Evolutionary conservation across 2,888 invertebrate species (phyloP).

Genomic region (Villa cingulata): DNA sequence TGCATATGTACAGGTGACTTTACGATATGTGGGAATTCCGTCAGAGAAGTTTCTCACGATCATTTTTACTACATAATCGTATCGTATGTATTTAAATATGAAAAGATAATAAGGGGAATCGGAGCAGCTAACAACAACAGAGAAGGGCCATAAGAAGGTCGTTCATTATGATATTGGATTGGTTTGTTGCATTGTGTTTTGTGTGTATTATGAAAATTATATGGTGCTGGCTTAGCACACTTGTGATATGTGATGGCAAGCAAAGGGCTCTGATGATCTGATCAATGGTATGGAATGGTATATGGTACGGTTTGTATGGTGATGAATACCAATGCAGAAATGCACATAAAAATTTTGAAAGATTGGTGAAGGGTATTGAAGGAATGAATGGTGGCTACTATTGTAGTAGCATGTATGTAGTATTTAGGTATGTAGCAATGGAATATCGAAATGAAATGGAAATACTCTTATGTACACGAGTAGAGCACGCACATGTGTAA

Average conservation of each 20-base stretch:
- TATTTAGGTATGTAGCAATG: no score
- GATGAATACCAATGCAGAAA: no score
- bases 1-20: constrained; percentile 17
- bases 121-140: background rate
- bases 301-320: no score
- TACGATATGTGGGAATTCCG: constrained; percentile 33
- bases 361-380: no score
- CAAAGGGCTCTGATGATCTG: background rate
- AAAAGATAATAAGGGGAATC: no score
- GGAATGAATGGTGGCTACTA: no score
- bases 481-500: constrained; percentile 2
- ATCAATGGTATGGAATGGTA: no score
- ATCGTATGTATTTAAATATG: no score
- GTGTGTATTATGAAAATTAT: background rate
- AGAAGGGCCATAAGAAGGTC: background rate
- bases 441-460: background rate
- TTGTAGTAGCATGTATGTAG: no score
- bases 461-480: constrained; percentile 5
- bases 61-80: constrained; percentile 1
- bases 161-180: background rate
- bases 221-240: no score
- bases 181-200: background rate
- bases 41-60: constrained; percentile 37
- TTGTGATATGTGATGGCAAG: background rate
- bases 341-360: no score